Percentiles rank a stretch among this genome's conserved stretches.
Conservation (phyloP, 2,797 vertebrate species). For the Heliangelus exortis region DNA sequence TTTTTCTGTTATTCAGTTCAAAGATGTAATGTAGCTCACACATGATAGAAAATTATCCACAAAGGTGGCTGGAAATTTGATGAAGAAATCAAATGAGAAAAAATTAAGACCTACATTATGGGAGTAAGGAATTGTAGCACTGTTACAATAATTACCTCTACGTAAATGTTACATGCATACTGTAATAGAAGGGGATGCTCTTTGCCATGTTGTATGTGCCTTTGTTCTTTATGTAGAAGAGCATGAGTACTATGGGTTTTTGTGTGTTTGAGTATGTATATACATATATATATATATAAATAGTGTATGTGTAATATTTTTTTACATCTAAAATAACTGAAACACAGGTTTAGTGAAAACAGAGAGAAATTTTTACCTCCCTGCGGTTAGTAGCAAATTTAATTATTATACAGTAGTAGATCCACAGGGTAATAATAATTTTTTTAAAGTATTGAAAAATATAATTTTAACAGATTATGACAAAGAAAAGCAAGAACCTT, state of each 20-base stretch:
- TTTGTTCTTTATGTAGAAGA: background rate
- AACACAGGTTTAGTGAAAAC: background rate
- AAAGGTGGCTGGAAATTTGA: background rate
- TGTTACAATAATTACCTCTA: background rate
- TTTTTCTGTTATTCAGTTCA: background rate
- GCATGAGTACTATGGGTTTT: background rate
- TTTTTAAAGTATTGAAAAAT: background rate
- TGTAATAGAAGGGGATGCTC: background rate
- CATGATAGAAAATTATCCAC: background rate
- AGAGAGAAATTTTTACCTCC: background rate
- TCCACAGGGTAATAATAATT: background rate
- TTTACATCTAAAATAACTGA: background rate
- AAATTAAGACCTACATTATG: background rate
- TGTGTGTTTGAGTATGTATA: background rate
- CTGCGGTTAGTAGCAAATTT: background rate
- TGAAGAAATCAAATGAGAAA: background rate
- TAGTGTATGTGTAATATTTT: background rate
- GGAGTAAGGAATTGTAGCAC: background rate
- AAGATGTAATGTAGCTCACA: background rate
- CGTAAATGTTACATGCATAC: background rate
- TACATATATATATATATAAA: background rate
- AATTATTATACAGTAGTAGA: background rate
- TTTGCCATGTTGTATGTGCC: background rate
- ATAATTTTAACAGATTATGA: background rate
- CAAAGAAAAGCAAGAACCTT: background rate